Conservation (phyloP, 2,113 vertebrate genomes). For the Collichthys lucidus region DNA sequence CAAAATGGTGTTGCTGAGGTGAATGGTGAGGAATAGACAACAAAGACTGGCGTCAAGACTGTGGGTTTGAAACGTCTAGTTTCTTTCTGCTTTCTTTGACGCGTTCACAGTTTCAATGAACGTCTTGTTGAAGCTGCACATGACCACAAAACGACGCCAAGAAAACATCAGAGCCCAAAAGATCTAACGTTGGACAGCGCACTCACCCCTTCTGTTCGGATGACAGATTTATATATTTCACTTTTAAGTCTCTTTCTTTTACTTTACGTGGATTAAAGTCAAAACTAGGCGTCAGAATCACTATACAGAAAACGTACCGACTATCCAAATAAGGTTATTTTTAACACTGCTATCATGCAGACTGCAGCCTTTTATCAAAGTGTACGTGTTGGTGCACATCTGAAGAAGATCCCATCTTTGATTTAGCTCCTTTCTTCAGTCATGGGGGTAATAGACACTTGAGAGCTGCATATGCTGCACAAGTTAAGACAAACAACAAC, state of each 20-base stretch:
- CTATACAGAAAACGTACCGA: neutral
- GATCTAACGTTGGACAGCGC: neutral
- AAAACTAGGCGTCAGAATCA: neutral
- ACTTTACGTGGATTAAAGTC: constrained; percentile 10
- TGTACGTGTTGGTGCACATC: neutral
- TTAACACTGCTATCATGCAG: neutral
- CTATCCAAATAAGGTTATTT: neutral
- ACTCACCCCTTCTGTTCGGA: neutral
- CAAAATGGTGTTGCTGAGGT: neutral
- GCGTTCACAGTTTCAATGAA: neutral
- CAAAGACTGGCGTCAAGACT: constrained; percentile 3
- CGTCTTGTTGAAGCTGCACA: constrained; percentile 2
- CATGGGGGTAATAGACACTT: constrained; percentile 25
- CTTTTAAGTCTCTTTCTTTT: constrained; percentile 1
- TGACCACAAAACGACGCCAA: constrained; percentile 5
- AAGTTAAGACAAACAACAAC: constrained; percentile 37
- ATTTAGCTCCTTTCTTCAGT: constrained; percentile 32
- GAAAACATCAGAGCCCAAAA: constrained; percentile 14
- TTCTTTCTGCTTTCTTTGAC: neutral
- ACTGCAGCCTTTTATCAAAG: neutral
- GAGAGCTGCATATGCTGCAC: constrained; percentile 27
- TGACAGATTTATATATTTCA: constrained; percentile 23
- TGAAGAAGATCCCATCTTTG: constrained; percentile 26
- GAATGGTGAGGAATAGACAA: neutral
- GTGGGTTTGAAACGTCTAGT: constrained; percentile 1